phyloP scores from a whole-genome alignment of 2,113 vertebrate species.

The Calypte anna region DNA sequence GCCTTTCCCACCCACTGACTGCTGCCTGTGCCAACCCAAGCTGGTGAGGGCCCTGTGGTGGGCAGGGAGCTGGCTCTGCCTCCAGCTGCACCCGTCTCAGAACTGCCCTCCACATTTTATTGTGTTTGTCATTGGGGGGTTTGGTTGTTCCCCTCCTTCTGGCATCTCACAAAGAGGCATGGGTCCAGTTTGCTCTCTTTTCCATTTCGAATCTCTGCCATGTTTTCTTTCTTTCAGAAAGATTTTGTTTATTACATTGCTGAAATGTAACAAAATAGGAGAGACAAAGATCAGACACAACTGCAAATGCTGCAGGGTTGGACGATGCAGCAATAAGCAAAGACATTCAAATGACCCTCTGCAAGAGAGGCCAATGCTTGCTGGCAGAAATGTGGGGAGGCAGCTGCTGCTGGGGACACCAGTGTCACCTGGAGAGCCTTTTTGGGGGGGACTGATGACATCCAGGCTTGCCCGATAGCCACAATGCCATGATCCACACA shows the following conservation, averaged over 20 bases:
- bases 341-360: not conserved
- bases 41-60: not conserved
- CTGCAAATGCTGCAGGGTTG: not conserved
- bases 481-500: fast-evolving
- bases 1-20: not conserved
- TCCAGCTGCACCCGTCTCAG: not conserved
- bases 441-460: fast-evolving
- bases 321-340: not conserved
- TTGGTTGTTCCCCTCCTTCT: conserved; percentile 21
- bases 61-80: not conserved
- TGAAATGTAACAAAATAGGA: conserved; percentile 15
- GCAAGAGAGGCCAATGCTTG: not conserved
- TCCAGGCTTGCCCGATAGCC: not conserved
- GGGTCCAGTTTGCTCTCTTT: conserved; percentile 26
- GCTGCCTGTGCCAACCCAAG: not conserved
- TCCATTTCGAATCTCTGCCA: conserved; percentile 39
- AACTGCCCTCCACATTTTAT: not conserved
- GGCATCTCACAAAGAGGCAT: not conserved
- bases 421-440: not conserved
- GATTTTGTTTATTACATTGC: conserved; percentile 18
- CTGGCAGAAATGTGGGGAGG: not conserved
- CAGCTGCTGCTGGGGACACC: not conserved
- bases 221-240: conserved; percentile 9
- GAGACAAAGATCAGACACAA: conserved; percentile 13
- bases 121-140: not conserved